Conservation (phyloP, 2,113 vertebrate genomes). For the Nansenia antarctica region DNA sequence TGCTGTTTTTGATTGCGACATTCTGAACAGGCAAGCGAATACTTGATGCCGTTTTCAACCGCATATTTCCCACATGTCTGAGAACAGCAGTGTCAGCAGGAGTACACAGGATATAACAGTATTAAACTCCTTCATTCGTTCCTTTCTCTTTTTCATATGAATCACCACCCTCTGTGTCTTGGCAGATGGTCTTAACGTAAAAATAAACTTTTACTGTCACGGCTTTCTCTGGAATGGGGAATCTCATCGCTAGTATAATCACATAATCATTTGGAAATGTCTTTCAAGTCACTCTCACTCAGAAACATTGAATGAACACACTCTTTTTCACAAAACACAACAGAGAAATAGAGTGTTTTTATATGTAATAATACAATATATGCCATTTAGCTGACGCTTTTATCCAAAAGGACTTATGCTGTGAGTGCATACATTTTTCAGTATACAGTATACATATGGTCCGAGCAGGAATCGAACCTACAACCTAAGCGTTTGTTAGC, state of each 20-base stretch:
- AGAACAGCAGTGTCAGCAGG: neutral
- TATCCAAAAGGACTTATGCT: no score
- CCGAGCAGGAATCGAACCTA: no score
- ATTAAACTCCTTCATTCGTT: neutral
- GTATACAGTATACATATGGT: no score
- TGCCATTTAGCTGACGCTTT: no score
- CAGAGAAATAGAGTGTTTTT: no score
- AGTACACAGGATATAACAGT: neutral
- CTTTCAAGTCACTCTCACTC: neutral
- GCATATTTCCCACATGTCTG: no score
- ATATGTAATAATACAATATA: no score
- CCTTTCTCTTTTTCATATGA: neutral
- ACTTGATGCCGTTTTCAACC: neutral
- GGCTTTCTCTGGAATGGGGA: neutral
- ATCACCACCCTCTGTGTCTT: conserved; percentile 5
- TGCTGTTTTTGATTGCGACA: no score
- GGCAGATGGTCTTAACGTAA: neutral
- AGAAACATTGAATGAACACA: neutral
- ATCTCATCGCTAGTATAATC: neutral
- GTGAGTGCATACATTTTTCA: no score
- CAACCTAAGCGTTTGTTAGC: no score
- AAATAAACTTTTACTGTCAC: neutral
- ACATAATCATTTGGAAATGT: neutral
- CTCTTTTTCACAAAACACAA: neutral
- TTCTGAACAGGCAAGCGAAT: neutral